These are phyloP conservation scores for Stenurella melanura DNA, from an alignment of 2,888 invertebrate species.

Conservation along the genomic window DNA sequence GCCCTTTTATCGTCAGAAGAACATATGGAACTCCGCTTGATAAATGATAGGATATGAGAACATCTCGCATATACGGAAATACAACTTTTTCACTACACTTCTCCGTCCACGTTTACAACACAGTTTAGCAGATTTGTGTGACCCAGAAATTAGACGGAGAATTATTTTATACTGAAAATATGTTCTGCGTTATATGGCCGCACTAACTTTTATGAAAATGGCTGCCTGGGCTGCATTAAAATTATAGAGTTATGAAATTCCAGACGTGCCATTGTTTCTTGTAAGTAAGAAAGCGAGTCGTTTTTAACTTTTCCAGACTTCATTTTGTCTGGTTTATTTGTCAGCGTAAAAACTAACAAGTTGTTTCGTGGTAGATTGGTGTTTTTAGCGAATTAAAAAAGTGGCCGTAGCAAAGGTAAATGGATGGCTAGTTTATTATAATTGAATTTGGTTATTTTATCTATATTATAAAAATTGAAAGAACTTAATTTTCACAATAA, in stretches of 20 bases:
- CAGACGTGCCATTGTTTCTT: slow-evolving; percentile 18
- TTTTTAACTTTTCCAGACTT: slow-evolving; percentile 25
- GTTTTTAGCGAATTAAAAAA: not conserved
- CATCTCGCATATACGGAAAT: slow-evolving; percentile 12
- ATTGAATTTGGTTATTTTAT: too few species aligned
- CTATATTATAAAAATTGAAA: too few species aligned
- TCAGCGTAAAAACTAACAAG: not conserved
- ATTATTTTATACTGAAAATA: slow-evolving; percentile 17
- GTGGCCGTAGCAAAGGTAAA: too few species aligned
- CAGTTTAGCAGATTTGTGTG: slow-evolving; percentile 12
- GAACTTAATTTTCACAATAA: too few species aligned
- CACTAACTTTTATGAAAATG: slow-evolving; percentile 32
- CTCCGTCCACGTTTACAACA: not conserved
- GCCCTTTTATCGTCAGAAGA: slow-evolving; percentile 26
- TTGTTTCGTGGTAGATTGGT: not conserved
- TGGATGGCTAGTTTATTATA: too few species aligned
- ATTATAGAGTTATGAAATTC: slow-evolving; percentile 41
- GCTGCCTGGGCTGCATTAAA: slow-evolving; percentile 26
- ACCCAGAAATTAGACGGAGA: slow-evolving; percentile 20
- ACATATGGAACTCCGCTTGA: slow-evolving; percentile 19
- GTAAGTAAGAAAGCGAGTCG: slow-evolving; percentile 21
- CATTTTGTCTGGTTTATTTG: slow-evolving; percentile 10
- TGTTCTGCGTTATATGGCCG: slow-evolving; percentile 25
- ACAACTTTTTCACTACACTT: slow-evolving; percentile 22
- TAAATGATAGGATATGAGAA: slow-evolving; percentile 34